These are phyloP conservation scores for Hypothenemus hampei DNA, from an alignment of 1,140 invertebrate species.

Conservation along the genomic window DNA sequence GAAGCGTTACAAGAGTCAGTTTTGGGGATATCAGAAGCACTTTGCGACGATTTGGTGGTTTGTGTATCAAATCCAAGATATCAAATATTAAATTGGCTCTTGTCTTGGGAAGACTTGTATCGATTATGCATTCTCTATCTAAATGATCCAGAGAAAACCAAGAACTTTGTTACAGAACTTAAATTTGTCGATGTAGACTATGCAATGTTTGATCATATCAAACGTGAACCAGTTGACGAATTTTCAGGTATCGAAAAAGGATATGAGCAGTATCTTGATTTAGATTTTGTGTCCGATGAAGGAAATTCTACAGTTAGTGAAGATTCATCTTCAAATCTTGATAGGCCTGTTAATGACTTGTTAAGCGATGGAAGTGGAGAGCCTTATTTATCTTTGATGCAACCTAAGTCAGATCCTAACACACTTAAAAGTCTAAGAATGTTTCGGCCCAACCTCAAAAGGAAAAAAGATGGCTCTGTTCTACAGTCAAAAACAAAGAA, in stretches of 20 bases:
- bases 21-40: slow-evolving; percentile 53
- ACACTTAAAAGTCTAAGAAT: slow-evolving; percentile 54
- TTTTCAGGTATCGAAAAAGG: slow-evolving; percentile 54
- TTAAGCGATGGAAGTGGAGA: slow-evolving; percentile 33
- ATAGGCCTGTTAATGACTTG: slow-evolving; percentile 23
- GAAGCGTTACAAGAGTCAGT: slow-evolving; percentile 44
- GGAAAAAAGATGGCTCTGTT: slow-evolving; percentile 15
- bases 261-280: slow-evolving; percentile 49
- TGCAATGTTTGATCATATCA: slow-evolving; percentile 55
- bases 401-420: slow-evolving; percentile 49
- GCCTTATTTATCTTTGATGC: slow-evolving; percentile 14
- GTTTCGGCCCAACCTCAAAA: slow-evolving; percentile 48
- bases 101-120: slow-evolving; percentile 56
- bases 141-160: slow-evolving; percentile 54
- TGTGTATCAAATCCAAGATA: slow-evolving; percentile 58
- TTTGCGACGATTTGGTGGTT: slow-evolving; percentile 58
- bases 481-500: neutral
- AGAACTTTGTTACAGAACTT: slow-evolving; percentile 55
- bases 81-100: slow-evolving; percentile 57
- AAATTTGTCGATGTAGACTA: slow-evolving; percentile 64
- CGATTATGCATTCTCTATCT: slow-evolving; percentile 56
- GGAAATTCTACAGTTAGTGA: slow-evolving; percentile 25
- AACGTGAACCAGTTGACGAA: slow-evolving; percentile 48
- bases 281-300: slow-evolving; percentile 32
- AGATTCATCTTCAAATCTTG: slow-evolving; percentile 23